phyloP scores from a whole-genome alignment of 2,888 invertebrate species.

The Temnothorax ravouxi region DNA sequence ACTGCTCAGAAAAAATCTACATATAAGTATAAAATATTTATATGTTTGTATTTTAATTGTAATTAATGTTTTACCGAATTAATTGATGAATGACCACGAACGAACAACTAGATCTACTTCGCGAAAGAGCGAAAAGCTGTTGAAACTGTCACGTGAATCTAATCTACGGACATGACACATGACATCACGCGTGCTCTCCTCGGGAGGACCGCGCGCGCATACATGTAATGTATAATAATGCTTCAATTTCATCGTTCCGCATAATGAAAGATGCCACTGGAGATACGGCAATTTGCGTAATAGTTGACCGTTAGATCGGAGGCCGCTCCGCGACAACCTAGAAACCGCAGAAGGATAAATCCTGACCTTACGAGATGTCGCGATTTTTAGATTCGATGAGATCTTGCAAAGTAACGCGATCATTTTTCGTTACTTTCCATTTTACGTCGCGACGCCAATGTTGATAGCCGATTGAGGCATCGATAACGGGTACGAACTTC shows the following conservation, averaged over 20 bases:
- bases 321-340: constrained; percentile 56
- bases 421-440: not conserved
- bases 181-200: constrained; percentile 28
- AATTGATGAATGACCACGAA: not conserved
- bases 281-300: constrained; percentile 55
- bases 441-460: not conserved
- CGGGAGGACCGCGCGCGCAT: constrained; percentile 6
- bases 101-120: not conserved
- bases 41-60: not conserved
- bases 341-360: constrained; percentile 46
- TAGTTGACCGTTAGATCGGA: constrained; percentile 37
- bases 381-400: not conserved
- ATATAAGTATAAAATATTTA: not conserved
- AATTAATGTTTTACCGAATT: not conserved
- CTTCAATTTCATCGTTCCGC: constrained; percentile 40
- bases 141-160: constrained; percentile 22
- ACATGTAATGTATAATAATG: constrained; percentile 40
- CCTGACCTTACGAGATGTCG: constrained; percentile 24
- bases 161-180: constrained; percentile 19
- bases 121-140: constrained; percentile 28
- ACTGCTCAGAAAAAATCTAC: not conserved
- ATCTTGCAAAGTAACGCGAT: not conserved
- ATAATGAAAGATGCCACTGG: constrained; percentile 51
- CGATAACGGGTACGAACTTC: not conserved
- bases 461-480: not conserved